Evolutionary conservation across 2,113 vertebrate species (phyloP).

Genomic region (Plecturocebus donacophilus): DNA sequence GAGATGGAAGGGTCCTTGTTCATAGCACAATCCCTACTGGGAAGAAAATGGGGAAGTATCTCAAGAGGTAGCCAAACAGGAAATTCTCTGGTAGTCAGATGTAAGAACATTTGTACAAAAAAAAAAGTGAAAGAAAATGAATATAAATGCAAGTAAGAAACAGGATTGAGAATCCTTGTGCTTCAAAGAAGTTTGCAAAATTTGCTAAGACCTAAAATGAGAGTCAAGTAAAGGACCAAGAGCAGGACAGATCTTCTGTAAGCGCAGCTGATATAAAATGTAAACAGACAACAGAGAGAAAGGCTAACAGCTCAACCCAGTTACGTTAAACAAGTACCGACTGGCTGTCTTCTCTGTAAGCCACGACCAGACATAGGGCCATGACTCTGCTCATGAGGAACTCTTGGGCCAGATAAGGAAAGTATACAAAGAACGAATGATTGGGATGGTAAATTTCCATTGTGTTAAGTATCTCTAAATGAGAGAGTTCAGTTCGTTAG

Average conservation of each 20-base stretch:
- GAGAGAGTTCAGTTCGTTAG: background rate
- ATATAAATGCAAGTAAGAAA: background rate
- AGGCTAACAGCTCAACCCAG: no score
- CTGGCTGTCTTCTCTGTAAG: background rate
- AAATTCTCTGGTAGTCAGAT: slow-evolving; percentile 45
- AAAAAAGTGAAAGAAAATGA: background rate
- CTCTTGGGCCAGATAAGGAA: background rate
- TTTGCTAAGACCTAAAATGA: background rate
- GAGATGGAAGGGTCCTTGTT: background rate
- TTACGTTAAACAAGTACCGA: no score
- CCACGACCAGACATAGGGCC: background rate
- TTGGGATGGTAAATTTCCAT: background rate
- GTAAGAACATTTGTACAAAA: background rate
- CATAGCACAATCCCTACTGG: background rate
- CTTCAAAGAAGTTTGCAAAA: background rate
- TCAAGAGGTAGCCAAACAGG: slow-evolving; percentile 46
- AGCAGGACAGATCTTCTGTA: accelerated
- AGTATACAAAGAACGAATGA: accelerated
- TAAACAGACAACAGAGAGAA: background rate
- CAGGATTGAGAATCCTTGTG: background rate
- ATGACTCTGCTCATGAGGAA: background rate
- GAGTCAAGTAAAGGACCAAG: background rate
- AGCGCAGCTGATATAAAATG: background rate
- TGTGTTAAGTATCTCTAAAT: background rate
- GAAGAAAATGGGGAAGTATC: slow-evolving; percentile 59